Conservation (phyloP, 2,113 vertebrate genomes). For the Dasyprocta punctata region DNA sequence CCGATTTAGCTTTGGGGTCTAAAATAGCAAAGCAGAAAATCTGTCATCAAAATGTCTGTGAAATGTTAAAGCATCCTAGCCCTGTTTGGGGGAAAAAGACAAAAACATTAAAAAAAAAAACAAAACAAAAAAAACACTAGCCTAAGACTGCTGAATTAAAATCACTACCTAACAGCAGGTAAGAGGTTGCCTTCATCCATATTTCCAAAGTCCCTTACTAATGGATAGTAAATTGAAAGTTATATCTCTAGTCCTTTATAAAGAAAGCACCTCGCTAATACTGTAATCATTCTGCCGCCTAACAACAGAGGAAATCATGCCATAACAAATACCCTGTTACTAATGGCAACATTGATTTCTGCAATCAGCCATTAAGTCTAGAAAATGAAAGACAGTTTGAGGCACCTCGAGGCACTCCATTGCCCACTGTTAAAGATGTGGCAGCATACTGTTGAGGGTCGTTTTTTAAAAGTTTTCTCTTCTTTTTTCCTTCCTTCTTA, state of each 20-base stretch:
- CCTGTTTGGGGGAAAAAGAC: constrained; percentile 54
- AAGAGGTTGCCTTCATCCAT: constrained; percentile 83
- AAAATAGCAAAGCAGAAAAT: constrained; percentile 84
- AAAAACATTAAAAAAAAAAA: neutral
- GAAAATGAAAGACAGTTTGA: constrained; percentile 91
- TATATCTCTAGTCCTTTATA: constrained; percentile 86
- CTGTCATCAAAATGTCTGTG: constrained; percentile 83
- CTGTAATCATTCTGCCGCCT: constrained; percentile 89
- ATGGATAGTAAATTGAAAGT: constrained; percentile 87
- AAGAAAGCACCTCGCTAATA: constrained; percentile 89
- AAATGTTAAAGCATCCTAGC: constrained; percentile 84
- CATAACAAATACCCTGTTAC: constrained; percentile 92
- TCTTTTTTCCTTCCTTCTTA: neutral
- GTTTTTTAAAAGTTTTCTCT: constrained; percentile 75
- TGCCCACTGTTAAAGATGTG: constrained; percentile 87
- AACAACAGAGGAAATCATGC: constrained; percentile 91
- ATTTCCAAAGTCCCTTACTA: constrained; percentile 85
- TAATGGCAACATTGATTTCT: constrained; percentile 93
- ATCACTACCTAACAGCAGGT: constrained; percentile 83
- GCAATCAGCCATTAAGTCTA: constrained; percentile 91
- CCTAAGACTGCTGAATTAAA: constrained; percentile 82
- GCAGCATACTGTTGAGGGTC: constrained; percentile 80
- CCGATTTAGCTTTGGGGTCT: constrained; percentile 76
- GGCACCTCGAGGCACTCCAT: constrained; percentile 87
- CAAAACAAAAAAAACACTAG: neutral